Evolutionary conservation across 2,797 vertebrate genomes (phyloP).

Genomic region (Amazona finschi): DNA sequence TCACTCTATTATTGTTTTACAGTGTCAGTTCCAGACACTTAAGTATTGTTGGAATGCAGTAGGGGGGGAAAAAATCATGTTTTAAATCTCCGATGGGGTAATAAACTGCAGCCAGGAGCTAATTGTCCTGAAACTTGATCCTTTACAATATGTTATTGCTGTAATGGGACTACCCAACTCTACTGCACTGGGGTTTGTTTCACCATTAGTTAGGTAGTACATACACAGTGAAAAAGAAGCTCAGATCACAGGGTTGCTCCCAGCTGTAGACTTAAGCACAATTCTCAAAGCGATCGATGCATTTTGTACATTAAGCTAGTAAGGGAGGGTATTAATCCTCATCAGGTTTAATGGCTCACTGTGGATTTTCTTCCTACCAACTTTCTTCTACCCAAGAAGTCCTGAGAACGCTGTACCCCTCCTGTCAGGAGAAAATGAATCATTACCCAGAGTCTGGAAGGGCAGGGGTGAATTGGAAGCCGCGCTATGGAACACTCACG

Average conservation of each 20-base stretch:
- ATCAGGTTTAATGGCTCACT: constrained; percentile 77
- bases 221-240: constrained; percentile 46
- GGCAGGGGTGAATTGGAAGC: constrained; percentile 67
- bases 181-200: constrained; percentile 76
- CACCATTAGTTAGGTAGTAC: constrained; percentile 74
- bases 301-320: constrained; percentile 70
- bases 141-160: constrained; percentile 90
- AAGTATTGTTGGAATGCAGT: constrained; percentile 78
- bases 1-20: constrained; percentile 77
- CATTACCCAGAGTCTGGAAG: constrained; percentile 70
- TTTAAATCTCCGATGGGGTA: constrained; percentile 87
- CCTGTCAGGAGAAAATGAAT: constrained; percentile 77
- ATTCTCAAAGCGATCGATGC: constrained; percentile 72
- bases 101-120: constrained; percentile 92
- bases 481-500: constrained; percentile 63
- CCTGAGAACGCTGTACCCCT: constrained; percentile 61
- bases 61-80: constrained; percentile 74
- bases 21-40: constrained; percentile 79
- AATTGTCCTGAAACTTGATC: constrained; percentile 95
- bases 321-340: constrained; percentile 78
- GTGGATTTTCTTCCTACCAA: constrained; percentile 73
- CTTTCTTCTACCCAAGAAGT: constrained; percentile 78
- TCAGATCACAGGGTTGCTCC: constrained; percentile 72
- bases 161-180: constrained; percentile 81
- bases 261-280: constrained; percentile 67